Conservation (phyloP, 1,140 invertebrate genomes). For the Drosophila takahashii region DNA sequence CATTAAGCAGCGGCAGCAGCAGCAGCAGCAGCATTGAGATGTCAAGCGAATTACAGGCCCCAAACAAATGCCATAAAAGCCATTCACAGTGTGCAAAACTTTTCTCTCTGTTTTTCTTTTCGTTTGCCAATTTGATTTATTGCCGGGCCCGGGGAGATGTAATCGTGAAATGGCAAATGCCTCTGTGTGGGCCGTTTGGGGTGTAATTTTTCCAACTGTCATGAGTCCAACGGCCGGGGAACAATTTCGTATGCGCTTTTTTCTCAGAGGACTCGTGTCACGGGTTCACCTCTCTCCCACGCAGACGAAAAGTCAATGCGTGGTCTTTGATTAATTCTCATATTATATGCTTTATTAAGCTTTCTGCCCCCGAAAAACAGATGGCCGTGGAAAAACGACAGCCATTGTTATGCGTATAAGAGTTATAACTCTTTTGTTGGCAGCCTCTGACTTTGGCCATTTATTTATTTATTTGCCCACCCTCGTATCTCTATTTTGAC, state of each 20-base stretch:
- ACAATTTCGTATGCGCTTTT: conserved; percentile 5
- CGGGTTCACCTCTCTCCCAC: conserved; percentile 23
- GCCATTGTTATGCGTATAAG: conserved; percentile 46
- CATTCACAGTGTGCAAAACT: conserved; percentile 68
- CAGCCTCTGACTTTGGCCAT: conserved; percentile 61
- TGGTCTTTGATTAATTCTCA: conserved; percentile 77
- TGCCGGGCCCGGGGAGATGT: conserved; percentile 41
- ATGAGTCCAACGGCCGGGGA: conserved; percentile 11
- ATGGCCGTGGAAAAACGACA: conserved; percentile 19
- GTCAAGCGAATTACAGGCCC: conserved; percentile 70
- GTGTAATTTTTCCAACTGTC: conserved; percentile 29
- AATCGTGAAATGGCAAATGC: conserved; percentile 46
- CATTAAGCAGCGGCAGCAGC: conserved; percentile 46
- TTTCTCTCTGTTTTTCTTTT: conserved; percentile 45
- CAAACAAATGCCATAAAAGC: conserved; percentile 80
- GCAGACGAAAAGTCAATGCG: conserved; percentile 76
- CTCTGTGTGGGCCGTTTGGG: conserved; percentile 9
- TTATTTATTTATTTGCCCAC: conserved; percentile 51
- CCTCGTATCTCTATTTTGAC: conserved; percentile 40
- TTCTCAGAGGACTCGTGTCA: conserved; percentile 20
- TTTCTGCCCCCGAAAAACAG: conserved; percentile 21
- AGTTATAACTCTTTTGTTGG: conserved; percentile 73
- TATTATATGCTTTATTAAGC: conserved; percentile 82
- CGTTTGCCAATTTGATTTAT: conserved; percentile 53
- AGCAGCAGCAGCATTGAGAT: conserved; percentile 62